Evolutionary conservation across 2,888 invertebrate genomes (phyloP).

Genomic region (Atethmia centrago): DNA sequence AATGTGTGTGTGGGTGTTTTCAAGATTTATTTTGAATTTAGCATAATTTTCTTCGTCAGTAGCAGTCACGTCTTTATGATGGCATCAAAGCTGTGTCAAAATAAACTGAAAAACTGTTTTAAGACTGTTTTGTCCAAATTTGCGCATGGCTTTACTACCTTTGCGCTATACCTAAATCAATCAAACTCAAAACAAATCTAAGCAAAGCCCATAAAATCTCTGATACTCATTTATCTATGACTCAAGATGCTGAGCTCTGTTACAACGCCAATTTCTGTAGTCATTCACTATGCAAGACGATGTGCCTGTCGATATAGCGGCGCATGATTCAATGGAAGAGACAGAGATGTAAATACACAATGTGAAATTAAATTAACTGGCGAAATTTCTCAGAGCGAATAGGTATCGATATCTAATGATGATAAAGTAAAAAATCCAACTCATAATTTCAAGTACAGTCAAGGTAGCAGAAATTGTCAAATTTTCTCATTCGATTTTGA

Average conservation of each 20-base stretch:
- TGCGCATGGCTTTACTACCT: neutral
- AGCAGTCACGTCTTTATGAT: neutral
- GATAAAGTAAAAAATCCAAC: no score
- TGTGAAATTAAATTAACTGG: neutral
- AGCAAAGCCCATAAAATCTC: conserved; percentile 48
- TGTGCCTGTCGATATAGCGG: conserved; percentile 55
- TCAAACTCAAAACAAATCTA: conserved; percentile 50
- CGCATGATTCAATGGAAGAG: conserved; percentile 57
- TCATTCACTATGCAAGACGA: conserved; percentile 82
- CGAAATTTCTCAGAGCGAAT: no score
- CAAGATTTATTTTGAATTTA: neutral
- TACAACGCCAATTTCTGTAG: conserved; percentile 77
- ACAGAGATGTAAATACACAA: conserved; percentile 3
- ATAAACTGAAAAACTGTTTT: neutral
- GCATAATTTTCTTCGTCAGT: neutral
- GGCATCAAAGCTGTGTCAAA: neutral
- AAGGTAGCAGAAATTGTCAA: no score
- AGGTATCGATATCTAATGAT: neutral
- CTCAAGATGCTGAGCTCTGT: conserved; percentile 59
- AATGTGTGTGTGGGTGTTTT: neutral
- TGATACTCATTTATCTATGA: conserved; percentile 65
- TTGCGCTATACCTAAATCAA: conserved; percentile 17
- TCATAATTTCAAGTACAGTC: no score
- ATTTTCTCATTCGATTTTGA: no score
- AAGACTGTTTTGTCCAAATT: neutral